Percentiles rank a stretch among this genome's conserved stretches.
Evolutionary conservation across 2,888 invertebrate species (phyloP).

Genomic region (Bugulina stolonifera): DNA sequence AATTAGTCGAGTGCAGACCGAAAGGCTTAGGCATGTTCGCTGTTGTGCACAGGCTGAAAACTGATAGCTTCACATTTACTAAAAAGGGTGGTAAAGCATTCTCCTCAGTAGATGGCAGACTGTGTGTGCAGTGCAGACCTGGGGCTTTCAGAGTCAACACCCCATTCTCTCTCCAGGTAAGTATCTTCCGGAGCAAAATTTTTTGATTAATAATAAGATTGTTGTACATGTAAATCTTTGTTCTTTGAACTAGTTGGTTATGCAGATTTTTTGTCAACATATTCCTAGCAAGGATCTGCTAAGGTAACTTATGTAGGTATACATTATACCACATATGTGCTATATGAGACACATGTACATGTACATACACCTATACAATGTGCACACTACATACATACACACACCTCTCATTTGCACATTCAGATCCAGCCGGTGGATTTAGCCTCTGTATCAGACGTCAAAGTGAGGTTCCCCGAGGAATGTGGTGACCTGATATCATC

Average conservation of each 20-base stretch:
- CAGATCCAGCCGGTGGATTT: slow-evolving; percentile 43
- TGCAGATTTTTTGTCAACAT: too few species aligned
- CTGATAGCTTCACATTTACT: slow-evolving; percentile 35
- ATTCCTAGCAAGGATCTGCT: too few species aligned
- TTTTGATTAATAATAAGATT: too few species aligned
- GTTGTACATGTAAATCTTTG: too few species aligned
- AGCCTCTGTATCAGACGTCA: slow-evolving; percentile 37
- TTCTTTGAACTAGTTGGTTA: too few species aligned
- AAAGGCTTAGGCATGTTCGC: slow-evolving; percentile 36
- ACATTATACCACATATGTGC: too few species aligned
- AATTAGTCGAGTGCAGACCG: slow-evolving; percentile 39
- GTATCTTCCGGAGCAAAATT: too few species aligned
- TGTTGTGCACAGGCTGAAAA: slow-evolving; percentile 37
- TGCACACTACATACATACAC: too few species aligned
- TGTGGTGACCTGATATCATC: slow-evolving; percentile 36
- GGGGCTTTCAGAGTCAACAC: slow-evolving; percentile 35
- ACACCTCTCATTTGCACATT: too few species aligned
- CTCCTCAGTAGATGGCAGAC: slow-evolving; percentile 40
- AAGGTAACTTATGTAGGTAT: too few species aligned
- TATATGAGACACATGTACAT: too few species aligned
- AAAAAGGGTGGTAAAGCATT: slow-evolving; percentile 37
- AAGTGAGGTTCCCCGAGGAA: slow-evolving; percentile 32
- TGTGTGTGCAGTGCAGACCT: slow-evolving; percentile 36
- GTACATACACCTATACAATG: too few species aligned
- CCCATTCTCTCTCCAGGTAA: slow-evolving; percentile 38